phyloP scores from a whole-genome alignment of 2,888 invertebrate genomes.

The Eupithecia insigniata region DNA sequence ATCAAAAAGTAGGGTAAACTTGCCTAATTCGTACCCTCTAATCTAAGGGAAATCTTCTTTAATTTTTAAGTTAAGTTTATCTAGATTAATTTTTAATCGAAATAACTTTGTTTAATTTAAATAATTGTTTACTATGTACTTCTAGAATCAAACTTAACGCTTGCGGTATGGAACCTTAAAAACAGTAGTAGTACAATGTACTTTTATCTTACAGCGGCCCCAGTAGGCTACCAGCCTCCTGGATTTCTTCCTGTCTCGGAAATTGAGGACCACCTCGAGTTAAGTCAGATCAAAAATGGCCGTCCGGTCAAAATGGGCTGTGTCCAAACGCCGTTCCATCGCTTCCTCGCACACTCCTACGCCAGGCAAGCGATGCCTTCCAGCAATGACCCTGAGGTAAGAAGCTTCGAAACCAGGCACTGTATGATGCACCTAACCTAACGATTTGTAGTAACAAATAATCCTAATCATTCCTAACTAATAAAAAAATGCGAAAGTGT shows the following conservation, averaged over 20 bases:
- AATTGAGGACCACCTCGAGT: conserved; percentile 55
- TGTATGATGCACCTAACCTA: not conserved
- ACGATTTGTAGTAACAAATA: too few species aligned
- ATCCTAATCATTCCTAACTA: too few species aligned
- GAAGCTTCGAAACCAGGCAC: not conserved
- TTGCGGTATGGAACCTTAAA: not conserved
- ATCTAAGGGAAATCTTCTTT: too few species aligned
- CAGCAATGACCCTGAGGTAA: conserved; percentile 63
- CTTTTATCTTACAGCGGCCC: conserved; percentile 48
- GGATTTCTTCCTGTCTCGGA: conserved; percentile 56
- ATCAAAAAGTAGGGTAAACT: too few species aligned
- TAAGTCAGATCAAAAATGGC: conserved; percentile 20
- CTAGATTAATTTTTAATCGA: too few species aligned
- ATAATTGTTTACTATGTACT: too few species aligned
- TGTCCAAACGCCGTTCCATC: conserved; percentile 67
- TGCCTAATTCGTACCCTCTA: too few species aligned
- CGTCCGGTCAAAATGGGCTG: conserved; percentile 54
- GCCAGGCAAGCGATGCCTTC: conserved; percentile 47
- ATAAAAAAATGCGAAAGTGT: too few species aligned
- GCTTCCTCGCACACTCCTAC: conserved; percentile 52
- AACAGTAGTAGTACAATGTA: too few species aligned
- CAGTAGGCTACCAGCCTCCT: conserved; percentile 72
- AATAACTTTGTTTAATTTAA: too few species aligned
- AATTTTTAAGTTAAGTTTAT: too few species aligned
- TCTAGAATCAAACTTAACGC: too few species aligned